Percentiles rank a stretch among this genome's conserved stretches.
These are phyloP conservation scores for Drosophila neoperkinsi DNA, from an alignment of 2,888 invertebrate genomes.

Conservation along the genomic window DNA sequence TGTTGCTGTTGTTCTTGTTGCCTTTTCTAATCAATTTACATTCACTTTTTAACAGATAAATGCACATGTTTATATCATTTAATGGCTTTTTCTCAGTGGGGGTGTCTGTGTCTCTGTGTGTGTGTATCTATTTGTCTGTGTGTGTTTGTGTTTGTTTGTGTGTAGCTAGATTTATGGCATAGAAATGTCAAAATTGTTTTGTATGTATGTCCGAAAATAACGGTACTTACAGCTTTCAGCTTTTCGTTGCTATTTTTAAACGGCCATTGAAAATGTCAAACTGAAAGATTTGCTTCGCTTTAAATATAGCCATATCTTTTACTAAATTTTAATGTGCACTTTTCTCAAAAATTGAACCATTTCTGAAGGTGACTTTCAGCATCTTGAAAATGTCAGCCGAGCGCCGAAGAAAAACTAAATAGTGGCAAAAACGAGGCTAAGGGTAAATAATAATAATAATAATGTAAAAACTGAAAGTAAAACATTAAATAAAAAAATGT, in stretches of 20 bases:
- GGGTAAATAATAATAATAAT: neutral
- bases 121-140: neutral
- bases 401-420: neutral
- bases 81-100: constrained; percentile 44
- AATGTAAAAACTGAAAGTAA: neutral
- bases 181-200: constrained; percentile 66
- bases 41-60: constrained; percentile 55
- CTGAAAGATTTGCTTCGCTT: constrained; percentile 19
- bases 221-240: constrained; percentile 28
- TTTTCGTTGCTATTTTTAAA: constrained; percentile 42
- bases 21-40: constrained; percentile 55
- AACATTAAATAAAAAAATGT: neutral
- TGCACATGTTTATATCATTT: constrained; percentile 21
- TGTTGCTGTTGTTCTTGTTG: constrained; percentile 16
- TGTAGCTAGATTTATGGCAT: constrained; percentile 65
- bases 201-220: constrained; percentile 32
- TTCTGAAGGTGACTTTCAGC: constrained; percentile 69
- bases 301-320: constrained; percentile 19
- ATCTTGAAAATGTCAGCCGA: constrained; percentile 5
- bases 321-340: constrained; percentile 35
- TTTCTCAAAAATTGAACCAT: constrained; percentile 49
- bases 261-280: constrained; percentile 32
- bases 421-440: neutral
- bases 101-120: constrained; percentile 19
- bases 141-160: constrained; percentile 9